Base-by-base conservation (phyloP, 2,888 invertebrate genomes). In the Caenorhabditis parvicauda region DNA sequence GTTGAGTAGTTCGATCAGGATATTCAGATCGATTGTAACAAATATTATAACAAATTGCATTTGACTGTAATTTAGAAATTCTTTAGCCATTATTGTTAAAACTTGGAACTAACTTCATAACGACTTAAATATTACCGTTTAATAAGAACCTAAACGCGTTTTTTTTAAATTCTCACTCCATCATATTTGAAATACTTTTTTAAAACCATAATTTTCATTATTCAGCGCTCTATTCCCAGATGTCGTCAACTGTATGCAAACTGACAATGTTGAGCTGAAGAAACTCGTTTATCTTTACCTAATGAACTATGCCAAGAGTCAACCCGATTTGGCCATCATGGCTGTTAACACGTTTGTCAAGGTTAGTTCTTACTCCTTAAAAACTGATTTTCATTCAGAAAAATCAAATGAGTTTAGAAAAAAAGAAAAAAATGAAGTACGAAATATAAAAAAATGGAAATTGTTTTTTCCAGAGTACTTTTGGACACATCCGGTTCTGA, bases 191-290 rank as follows among this genome's bases (percentile, higher is more conserved):
- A 24, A 35, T 12, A n/a, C n/a, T n/a, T n/a, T n/a, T n/a, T n/a
- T n/a, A n/a, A n/a, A n/a, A 19, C 14, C 9, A 12, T 7, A 17
- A 29, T n/a, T 17, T 47, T 12, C 43, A 57, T 19, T 32, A 64
- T 80, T 76, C 75, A 85, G 85, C 75, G 94, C 96, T 1, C 85
- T 98, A 17, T 99, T 99, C 82, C 96, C 98, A 0, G 98, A 99
- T 82, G 98, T 99, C 1, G 95, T 99, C 27, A 98, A 98, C 84
- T 98, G 98, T 83, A 98, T 99, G 96, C 98, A 98, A 85, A 99
- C 98, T 0, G 98, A 98, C 82, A 99, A 98, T 84, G 85, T 98
- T 81, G 98, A 98, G 83, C 84, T 99, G 74, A 98, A 98, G 85
- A 99, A 99, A 81, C 86, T 98, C 47, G 98, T 99, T 1, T 99